Evolutionary conservation across 2,797 vertebrate genomes (phyloP).

Genomic region (Valencia hispanica): DNA sequence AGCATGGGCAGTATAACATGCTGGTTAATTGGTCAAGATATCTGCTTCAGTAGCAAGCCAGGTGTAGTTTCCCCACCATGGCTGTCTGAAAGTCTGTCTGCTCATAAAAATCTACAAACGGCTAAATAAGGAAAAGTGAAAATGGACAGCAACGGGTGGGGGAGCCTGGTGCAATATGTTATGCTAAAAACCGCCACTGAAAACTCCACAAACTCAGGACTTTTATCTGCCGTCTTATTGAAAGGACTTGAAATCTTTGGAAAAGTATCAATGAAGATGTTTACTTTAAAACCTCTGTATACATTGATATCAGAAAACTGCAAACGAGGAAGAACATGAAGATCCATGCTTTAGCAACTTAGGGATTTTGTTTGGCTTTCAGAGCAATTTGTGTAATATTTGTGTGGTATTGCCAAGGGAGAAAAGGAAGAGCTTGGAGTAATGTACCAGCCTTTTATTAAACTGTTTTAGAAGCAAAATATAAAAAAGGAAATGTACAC

Average conservation of each 20-base stretch:
- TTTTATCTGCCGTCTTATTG: background rate
- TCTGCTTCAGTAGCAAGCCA: background rate
- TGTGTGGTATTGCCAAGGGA: slow-evolving; percentile 69
- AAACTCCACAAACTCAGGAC: background rate
- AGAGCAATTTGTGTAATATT: slow-evolving; percentile 21
- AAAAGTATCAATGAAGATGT: background rate
- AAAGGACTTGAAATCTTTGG: background rate
- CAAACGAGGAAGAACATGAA: background rate
- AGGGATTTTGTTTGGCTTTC: slow-evolving; percentile 37
- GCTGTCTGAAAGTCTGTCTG: too few species aligned
- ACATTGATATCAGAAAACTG: background rate
- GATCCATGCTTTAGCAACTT: slow-evolving; percentile 20
- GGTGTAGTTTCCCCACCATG: background rate
- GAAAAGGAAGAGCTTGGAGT: slow-evolving; percentile 68
- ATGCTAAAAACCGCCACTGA: background rate
- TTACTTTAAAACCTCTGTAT: background rate
- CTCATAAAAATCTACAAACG: background rate
- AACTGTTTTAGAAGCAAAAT: slow-evolving; percentile 68
- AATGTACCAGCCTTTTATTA: slow-evolving; percentile 64
- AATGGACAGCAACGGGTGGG: background rate
- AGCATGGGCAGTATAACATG: background rate
- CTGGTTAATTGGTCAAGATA: background rate
- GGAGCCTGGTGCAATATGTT: background rate
- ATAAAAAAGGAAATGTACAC: slow-evolving; percentile 60
- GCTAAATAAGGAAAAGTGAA: background rate